Percentiles rank a stretch among this genome's conserved stretches.
phyloP scores from a whole-genome alignment of 1,140 invertebrate genomes.

The Ceratosolen fusciceps region DNA sequence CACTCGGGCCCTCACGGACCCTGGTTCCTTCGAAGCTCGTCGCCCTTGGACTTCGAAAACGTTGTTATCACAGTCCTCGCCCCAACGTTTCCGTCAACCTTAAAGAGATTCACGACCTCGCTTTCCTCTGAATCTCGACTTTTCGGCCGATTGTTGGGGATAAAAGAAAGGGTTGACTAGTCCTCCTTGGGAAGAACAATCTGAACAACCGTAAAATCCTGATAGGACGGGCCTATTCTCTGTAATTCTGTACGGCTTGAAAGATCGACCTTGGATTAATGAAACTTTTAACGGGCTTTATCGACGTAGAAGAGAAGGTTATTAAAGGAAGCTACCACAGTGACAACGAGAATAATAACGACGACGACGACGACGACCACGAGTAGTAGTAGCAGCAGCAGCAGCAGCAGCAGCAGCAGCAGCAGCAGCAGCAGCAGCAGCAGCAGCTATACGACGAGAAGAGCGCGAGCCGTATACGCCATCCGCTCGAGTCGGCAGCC shows the following conservation, averaged over 20 bases:
- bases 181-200: no score
- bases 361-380: background rate
- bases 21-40: background rate
- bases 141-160: no score
- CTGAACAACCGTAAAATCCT: no score
- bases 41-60: background rate
- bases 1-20: background rate
- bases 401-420: slow-evolving; percentile 12
- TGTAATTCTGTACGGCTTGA: no score
- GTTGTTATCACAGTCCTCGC: background rate
- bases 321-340: background rate
- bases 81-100: background rate
- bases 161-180: no score
- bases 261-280: no score
- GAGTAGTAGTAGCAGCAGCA: slow-evolving; percentile 16
- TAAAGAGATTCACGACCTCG: no score
- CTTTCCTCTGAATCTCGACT: no score
- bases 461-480: slow-evolving; percentile 60
- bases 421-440: slow-evolving; percentile 6
- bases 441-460: slow-evolving; percentile 27
- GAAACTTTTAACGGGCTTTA: no score
- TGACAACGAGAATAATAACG: background rate
- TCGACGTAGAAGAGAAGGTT: no score
- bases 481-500: slow-evolving; percentile 70
- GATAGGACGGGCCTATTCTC: no score